Conservation (phyloP, 2,888 invertebrate genomes). For the Metallyticus violacea region DNA sequence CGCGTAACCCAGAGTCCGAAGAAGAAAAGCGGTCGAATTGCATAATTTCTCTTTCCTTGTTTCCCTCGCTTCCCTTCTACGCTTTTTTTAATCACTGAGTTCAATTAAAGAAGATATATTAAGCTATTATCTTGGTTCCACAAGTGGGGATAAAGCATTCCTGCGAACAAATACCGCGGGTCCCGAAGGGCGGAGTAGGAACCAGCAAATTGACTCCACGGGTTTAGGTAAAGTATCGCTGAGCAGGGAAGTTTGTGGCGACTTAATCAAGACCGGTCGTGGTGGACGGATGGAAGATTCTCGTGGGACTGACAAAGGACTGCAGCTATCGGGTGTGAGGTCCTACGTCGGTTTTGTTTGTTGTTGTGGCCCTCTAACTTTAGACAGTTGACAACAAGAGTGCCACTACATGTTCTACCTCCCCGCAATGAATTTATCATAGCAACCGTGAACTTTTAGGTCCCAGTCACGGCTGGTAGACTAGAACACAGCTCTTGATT, state of each 20-base stretch:
- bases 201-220: background rate
- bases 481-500: no score
- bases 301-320: background rate
- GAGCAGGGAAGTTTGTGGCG: background rate
- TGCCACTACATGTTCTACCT: no score
- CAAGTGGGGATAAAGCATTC: background rate
- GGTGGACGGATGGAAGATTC: background rate
- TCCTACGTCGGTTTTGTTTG: background rate
- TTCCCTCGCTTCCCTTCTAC: background rate
- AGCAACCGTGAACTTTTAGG: no score
- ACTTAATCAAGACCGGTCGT: background rate
- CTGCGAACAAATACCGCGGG: background rate
- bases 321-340: no score
- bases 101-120: slow-evolving; percentile 13
- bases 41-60: background rate
- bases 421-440: no score
- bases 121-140: slow-evolving; percentile 1
- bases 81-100: slow-evolving; percentile 1
- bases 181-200: background rate
- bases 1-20: background rate
- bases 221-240: background rate
- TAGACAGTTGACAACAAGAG: no score
- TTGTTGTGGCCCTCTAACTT: background rate
- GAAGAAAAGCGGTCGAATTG: background rate
- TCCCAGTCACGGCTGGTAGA: no score